Conservation (phyloP, 2,888 invertebrate species). For the Sarcophaga variegata region DNA sequence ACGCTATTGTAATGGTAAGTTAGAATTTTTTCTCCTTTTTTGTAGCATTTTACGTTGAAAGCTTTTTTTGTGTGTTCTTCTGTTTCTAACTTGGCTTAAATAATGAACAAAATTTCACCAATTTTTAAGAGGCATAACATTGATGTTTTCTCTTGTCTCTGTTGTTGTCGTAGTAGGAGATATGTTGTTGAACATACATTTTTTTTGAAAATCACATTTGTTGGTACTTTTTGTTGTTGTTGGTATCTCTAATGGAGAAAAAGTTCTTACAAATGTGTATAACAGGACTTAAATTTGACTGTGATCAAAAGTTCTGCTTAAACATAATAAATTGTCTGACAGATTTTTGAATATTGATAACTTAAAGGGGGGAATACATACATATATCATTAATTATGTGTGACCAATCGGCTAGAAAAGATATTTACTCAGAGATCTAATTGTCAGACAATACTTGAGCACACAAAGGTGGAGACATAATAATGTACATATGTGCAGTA, state of each 20-base stretch:
- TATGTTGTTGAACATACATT: constrained; percentile 58
- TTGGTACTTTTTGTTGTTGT: not conserved
- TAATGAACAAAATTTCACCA: constrained; percentile 68
- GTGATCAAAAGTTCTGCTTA: constrained; percentile 73
- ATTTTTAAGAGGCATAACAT: constrained; percentile 66
- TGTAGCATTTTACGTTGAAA: constrained; percentile 10
- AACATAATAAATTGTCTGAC: constrained; percentile 78
- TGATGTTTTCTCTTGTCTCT: constrained; percentile 57
- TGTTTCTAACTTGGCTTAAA: constrained; percentile 48
- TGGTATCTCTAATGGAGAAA: constrained; percentile 31
- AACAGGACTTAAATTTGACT: constrained; percentile 79
- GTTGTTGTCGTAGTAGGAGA: constrained; percentile 50
- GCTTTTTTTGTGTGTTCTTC: constrained; percentile 4
- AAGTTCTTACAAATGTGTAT: constrained; percentile 60
- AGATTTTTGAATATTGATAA: constrained; percentile 35
- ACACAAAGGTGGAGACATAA: not conserved
- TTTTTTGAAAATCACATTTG: not conserved
- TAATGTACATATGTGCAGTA: not conserved
- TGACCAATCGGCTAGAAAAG: not conserved
- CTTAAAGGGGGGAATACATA: constrained; percentile 24
- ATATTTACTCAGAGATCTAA: not conserved
- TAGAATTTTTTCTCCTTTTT: constrained; percentile 20
- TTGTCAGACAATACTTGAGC: not conserved
- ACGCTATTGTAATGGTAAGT: not conserved
- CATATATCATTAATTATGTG: constrained; percentile 21